Base-by-base conservation (phyloP, 2,113 vertebrate species). In the Delphinus delphis region DNA sequence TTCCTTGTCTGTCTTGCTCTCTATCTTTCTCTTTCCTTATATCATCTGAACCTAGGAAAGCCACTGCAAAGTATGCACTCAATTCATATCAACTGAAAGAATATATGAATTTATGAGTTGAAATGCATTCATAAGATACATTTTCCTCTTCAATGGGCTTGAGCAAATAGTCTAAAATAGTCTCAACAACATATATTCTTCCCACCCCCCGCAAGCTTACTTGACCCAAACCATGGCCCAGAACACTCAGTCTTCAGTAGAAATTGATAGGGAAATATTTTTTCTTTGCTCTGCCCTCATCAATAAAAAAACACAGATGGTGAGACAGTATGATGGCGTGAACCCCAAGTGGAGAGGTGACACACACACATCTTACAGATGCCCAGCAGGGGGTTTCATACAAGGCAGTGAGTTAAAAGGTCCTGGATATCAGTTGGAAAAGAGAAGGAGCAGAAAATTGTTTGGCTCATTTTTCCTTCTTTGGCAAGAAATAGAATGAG, bases 251-350 rank as follows among this genome's bases (percentile, higher is more conserved):
- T 97, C 96, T 98, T 96, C 96, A 95, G 94, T 44, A 95, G 81
- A 97, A 96, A 97, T 74, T 93, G 94, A 94, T 92, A 87, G 92
- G 97, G 95, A 97, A 95, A 93, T 92, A 93, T 84, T 90, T 97
- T 97, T 97, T 86, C 93, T 96, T 89, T 85, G 67, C 33, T 90
- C 58, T 95, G 41, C 15, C 74, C 86, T 97, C 96, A 98, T 97
- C 92, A 96, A 97, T 97, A 96, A 97, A 95, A 94, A 95, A 97
- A 97, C 96, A 97, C 96, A 98, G 97, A 96, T 96, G 96, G 97
- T n/a, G 86, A 95, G 93, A 94, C 95, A 96, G 94, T 95, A 89
- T 50, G 90, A 96, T 96, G 95, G 86, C 28, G 0, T 81, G 96
- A 95, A 93, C 90, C 80, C 77, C 58, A 3, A 76, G 71, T 68